Evolutionary conservation across 2,113 vertebrate species (phyloP).

Genomic region (Dicrurus megarhynchus): DNA sequence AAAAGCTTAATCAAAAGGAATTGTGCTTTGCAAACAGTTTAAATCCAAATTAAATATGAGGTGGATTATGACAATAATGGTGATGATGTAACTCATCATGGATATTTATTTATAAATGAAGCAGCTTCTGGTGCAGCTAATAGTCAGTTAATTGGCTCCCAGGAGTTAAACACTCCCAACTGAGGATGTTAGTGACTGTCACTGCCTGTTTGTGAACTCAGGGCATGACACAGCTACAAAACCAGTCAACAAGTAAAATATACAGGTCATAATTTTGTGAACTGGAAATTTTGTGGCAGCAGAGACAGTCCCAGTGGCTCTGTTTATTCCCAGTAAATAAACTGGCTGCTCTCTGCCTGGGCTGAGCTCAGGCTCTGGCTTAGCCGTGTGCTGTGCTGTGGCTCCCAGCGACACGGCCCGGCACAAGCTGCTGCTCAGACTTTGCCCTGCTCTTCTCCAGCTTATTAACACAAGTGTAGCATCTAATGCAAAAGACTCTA

Average conservation of each 20-base stretch:
- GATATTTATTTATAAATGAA: not conserved
- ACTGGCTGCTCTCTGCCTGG: not conserved
- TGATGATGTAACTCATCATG: not conserved
- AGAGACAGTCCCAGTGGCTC: not conserved
- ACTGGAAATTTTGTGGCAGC: not conserved
- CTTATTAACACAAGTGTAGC: not conserved
- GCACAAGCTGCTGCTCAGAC: not conserved
- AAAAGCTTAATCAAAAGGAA: not conserved
- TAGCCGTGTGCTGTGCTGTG: rapidly evolving
- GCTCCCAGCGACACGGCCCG: rapidly evolving
- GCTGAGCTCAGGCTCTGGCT: not conserved
- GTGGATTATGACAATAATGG: not conserved
- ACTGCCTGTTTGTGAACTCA: not conserved
- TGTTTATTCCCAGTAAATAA: not conserved
- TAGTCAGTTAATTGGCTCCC: not conserved
- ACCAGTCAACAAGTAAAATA: not conserved
- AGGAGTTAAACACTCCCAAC: not conserved
- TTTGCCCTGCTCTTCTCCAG: not conserved
- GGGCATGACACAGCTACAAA: not conserved
- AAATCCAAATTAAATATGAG: not conserved
- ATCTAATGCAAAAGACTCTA: not conserved
- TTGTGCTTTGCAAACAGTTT: not conserved
- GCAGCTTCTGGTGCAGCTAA: not conserved
- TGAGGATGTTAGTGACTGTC: not conserved
- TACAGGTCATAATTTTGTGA: not conserved